phyloP scores from a whole-genome alignment of 2,797 vertebrate species.

The Hemitrygon akajei region DNA sequence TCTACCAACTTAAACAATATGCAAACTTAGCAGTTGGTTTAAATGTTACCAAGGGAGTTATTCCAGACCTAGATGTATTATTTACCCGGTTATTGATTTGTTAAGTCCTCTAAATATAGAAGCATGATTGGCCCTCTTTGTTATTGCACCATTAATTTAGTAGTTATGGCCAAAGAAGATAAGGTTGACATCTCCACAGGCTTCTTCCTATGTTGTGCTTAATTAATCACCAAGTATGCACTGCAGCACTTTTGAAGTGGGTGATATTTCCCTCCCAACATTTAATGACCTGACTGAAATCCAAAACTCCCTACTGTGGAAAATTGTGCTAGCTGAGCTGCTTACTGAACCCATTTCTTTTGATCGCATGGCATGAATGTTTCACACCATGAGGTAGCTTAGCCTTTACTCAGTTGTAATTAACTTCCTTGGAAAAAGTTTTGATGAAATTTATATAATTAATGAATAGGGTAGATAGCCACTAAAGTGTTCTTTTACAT shows the following conservation, averaged over 20 bases:
- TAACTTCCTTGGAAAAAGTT: background rate
- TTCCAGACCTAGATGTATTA: background rate
- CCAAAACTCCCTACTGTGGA: background rate
- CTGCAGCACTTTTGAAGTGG: background rate
- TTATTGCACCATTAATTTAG: background rate
- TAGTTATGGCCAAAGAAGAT: background rate
- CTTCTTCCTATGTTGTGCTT: background rate
- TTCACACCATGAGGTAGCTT: background rate
- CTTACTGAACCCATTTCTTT: background rate
- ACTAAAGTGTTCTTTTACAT: background rate
- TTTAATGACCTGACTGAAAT: conserved; percentile 1
- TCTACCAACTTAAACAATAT: background rate
- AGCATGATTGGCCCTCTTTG: background rate
- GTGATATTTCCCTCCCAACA: conserved; percentile 3
- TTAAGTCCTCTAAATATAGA: background rate
- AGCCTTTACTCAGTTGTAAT: background rate
- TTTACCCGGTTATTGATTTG: background rate
- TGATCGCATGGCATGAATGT: background rate
- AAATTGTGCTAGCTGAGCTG: background rate
- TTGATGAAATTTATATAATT: background rate
- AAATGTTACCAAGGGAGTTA: background rate
- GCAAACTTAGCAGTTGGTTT: background rate
- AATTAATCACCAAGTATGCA: background rate
- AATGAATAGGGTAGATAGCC: background rate
- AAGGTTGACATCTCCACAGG: background rate